These are phyloP conservation scores for Myathropa florea DNA, from an alignment of 2,888 invertebrate genomes.

Conservation along the genomic window DNA sequence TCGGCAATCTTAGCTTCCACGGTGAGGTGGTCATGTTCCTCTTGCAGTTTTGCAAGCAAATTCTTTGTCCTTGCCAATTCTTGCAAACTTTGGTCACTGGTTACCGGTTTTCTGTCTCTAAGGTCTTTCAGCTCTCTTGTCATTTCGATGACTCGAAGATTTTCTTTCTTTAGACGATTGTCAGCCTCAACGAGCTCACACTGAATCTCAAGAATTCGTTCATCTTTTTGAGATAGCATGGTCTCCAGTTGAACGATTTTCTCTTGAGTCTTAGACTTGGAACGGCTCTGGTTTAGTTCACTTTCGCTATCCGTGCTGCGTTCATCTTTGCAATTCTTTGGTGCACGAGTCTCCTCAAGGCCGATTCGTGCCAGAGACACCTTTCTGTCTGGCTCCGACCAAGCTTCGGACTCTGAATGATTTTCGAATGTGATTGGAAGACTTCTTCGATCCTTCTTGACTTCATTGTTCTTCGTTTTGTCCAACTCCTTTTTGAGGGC, in stretches of 20 bases:
- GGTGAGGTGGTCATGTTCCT: slow-evolving; percentile 78
- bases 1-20: slow-evolving; percentile 76
- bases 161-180: slow-evolving; percentile 78
- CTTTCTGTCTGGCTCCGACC: slow-evolving; percentile 92
- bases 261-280: slow-evolving; percentile 77
- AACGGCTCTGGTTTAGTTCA: slow-evolving; percentile 73
- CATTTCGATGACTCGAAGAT: slow-evolving; percentile 75
- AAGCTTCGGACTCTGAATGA: slow-evolving; percentile 89
- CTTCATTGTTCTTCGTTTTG: slow-evolving; percentile 73
- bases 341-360: slow-evolving; percentile 80
- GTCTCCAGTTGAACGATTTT: slow-evolving; percentile 80
- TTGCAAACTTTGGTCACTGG: neutral
- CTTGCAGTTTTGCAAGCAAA: slow-evolving; percentile 78
- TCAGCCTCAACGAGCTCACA: slow-evolving; percentile 79
- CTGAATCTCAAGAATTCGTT: slow-evolving; percentile 79
- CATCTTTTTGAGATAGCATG: slow-evolving; percentile 80
- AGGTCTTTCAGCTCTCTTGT: slow-evolving; percentile 75
- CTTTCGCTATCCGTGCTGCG: slow-evolving; percentile 77
- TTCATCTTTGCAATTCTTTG: slow-evolving; percentile 73
- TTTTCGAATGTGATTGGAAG: slow-evolving; percentile 76
- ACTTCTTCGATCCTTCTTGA: slow-evolving; percentile 78
- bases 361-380: slow-evolving; percentile 92
- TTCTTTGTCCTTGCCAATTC: slow-evolving; percentile 74
- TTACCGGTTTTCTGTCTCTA: slow-evolving; percentile 47
- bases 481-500: slow-evolving; percentile 76